phyloP scores from a whole-genome alignment of 2,113 vertebrate genomes.

The Macquaria ambigua region DNA sequence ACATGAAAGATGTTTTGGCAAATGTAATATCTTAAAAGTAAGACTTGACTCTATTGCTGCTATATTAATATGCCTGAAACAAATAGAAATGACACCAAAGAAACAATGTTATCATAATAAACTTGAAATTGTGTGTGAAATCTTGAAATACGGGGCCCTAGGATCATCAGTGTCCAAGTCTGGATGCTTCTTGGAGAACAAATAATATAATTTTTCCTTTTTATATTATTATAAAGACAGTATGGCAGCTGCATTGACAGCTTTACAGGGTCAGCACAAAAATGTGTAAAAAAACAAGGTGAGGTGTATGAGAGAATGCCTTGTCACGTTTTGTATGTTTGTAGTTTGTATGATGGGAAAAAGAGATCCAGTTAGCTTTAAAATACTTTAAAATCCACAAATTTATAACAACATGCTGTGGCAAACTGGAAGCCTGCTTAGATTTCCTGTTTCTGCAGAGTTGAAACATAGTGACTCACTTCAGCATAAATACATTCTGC shows the following conservation, averaged over 20 bases:
- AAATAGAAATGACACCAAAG: background rate
- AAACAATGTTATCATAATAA: background rate
- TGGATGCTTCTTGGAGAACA: no score
- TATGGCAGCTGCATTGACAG: background rate
- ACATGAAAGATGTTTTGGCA: background rate
- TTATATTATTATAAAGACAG: background rate
- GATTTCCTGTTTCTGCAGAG: background rate
- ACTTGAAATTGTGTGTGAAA: background rate
- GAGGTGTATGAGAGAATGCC: background rate
- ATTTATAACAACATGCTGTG: background rate
- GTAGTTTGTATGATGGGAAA: background rate
- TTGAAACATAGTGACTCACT: background rate
- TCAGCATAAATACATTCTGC: background rate
- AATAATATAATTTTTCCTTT: background rate
- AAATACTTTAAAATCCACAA: background rate
- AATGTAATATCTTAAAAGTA: background rate
- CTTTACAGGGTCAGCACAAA: background rate
- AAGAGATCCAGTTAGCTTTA: background rate
- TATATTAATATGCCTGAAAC: background rate
- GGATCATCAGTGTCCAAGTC: no score
- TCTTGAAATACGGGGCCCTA: no score
- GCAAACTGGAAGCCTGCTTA: background rate
- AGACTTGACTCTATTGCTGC: background rate
- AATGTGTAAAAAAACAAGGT: background rate
- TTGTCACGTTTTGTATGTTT: no score